Conservation (phyloP, 1,140 invertebrate genomes). For the Bombus affinis region DNA sequence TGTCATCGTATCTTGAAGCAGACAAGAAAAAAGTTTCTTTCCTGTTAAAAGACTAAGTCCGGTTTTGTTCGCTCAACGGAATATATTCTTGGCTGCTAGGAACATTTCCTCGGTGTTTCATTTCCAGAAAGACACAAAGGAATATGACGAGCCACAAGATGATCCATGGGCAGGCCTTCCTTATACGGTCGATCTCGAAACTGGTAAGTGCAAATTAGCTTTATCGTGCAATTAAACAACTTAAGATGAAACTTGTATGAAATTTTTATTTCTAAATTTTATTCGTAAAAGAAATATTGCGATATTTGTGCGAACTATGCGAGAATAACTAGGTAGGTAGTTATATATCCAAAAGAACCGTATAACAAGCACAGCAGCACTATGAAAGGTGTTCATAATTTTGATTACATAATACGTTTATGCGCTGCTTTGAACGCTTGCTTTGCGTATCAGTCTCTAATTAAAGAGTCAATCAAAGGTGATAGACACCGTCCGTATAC, state of each 20-base stretch:
- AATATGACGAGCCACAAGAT: slow-evolving; percentile 76
- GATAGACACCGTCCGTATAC: slow-evolving; percentile 16
- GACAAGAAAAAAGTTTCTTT: too few relatives aligned
- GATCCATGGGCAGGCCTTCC: slow-evolving; percentile 90
- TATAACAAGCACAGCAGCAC: not conserved
- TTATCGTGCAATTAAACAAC: not conserved
- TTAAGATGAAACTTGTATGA: not conserved
- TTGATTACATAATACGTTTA: slow-evolving; percentile 17
- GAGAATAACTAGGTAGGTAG: too few relatives aligned
- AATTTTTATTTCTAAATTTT: not conserved
- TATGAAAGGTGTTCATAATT: slow-evolving; percentile 4
- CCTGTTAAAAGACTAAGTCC: too few relatives aligned
- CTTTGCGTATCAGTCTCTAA: slow-evolving; percentile 41
- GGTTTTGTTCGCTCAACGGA: too few relatives aligned
- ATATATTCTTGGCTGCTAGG: too few relatives aligned
- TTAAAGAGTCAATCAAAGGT: slow-evolving; percentile 47
- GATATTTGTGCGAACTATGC: too few relatives aligned
- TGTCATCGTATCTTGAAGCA: too few relatives aligned
- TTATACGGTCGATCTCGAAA: slow-evolving; percentile 94
- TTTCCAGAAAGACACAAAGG: slow-evolving; percentile 75
- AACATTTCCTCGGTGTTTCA: not conserved
- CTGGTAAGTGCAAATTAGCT: slow-evolving; percentile 85
- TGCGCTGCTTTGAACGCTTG: not conserved
- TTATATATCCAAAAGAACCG: too few relatives aligned
- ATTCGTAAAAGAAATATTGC: not conserved